These are phyloP conservation scores for Stegodyphus mimosarum DNA, from an alignment of 1,140 invertebrate genomes.

Conservation along the genomic window DNA sequence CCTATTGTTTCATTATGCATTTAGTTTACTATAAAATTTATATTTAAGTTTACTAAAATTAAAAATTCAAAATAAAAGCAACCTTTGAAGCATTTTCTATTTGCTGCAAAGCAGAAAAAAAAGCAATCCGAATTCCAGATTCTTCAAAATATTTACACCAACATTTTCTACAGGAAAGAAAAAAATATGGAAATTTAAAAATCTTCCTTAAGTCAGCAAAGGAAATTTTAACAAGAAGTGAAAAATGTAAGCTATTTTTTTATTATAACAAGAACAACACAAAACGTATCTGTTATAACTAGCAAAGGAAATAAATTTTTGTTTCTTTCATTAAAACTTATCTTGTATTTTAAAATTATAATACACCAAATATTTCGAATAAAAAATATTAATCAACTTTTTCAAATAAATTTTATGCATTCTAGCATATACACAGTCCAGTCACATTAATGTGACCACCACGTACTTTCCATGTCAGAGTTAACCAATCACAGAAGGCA, in stretches of 20 bases:
- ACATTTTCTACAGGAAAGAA: conserved; percentile 68
- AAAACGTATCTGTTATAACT: not conserved
- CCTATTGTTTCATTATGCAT: no score
- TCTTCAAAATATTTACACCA: conserved; percentile 92
- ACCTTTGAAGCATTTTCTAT: conserved; percentile 61
- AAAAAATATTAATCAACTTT: no score
- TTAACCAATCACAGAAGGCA: no score
- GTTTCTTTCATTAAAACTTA: no score
- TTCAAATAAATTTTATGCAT: no score
- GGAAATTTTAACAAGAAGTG: not conserved
- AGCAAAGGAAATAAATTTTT: not conserved
- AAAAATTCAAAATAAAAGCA: conserved; percentile 8
- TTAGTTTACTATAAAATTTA: not conserved
- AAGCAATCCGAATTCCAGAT: conserved; percentile 77
- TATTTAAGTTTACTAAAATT: not conserved
- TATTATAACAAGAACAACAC: not conserved
- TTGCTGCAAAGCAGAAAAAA: conserved; percentile 82
- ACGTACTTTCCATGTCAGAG: no score
- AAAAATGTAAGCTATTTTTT: not conserved
- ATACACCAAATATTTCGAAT: no score
- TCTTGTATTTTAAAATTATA: no score
- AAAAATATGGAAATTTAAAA: not conserved
- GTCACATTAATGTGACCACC: no score
- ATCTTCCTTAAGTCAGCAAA: not conserved
- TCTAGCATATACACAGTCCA: no score